Conservation (phyloP, 2,888 invertebrate species). For the Polietes domitor region DNA sequence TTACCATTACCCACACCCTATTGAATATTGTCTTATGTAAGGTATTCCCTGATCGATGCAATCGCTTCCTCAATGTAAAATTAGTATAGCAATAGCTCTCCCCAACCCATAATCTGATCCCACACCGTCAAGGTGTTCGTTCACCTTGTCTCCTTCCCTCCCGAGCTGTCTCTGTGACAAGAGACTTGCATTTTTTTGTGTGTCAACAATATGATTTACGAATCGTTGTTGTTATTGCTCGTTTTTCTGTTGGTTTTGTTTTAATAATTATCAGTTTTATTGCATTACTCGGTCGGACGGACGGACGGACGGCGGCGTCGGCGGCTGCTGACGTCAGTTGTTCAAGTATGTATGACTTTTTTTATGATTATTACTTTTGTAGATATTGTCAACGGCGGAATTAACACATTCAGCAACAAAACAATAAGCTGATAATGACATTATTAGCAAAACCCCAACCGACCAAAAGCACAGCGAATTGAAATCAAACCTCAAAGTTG, state of each 20-base stretch:
- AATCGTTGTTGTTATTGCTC: background rate
- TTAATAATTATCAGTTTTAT: slow-evolving; percentile 35
- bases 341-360: slow-evolving; percentile 27
- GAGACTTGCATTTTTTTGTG: background rate
- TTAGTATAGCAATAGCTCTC: background rate
- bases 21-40: background rate
- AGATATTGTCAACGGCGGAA: slow-evolving; percentile 27
- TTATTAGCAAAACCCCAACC: slow-evolving; percentile 18
- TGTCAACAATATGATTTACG: slow-evolving; percentile 4
- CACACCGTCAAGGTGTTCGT: background rate
- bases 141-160: background rate
- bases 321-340: slow-evolving; percentile 35
- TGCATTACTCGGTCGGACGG: slow-evolving; percentile 39
- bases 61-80: background rate
- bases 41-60: background rate
- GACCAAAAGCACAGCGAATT: slow-evolving; percentile 1
- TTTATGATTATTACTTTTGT: slow-evolving; percentile 35
- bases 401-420: slow-evolving; percentile 20
- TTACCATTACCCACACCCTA: too few relatives aligned
- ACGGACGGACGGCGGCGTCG: too few relatives aligned
- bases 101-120: too few relatives aligned
- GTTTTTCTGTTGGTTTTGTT: background rate
- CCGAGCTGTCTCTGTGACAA: background rate
- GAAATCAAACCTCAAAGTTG: slow-evolving; percentile 29
- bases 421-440: slow-evolving; percentile 10